Conservation (phyloP, 2,113 vertebrate genomes). For the Apteryx mantelli region DNA sequence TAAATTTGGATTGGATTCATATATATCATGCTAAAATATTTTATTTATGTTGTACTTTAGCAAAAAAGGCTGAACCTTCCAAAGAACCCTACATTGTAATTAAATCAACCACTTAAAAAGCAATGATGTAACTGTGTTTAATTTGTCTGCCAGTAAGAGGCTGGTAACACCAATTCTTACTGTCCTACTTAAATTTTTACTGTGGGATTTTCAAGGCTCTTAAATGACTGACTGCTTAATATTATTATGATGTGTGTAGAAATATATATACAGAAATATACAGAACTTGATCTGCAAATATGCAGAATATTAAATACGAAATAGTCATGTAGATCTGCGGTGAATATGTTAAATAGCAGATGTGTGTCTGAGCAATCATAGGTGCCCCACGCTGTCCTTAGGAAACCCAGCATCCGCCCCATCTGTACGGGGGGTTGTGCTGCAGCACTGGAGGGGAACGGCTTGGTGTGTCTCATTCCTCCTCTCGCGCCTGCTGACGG, state of each 20-base stretch:
- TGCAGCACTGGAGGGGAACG: background rate
- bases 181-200: background rate
- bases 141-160: background rate
- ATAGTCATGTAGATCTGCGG: background rate
- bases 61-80: background rate
- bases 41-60: background rate
- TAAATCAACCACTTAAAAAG: background rate
- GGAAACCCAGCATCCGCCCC: background rate
- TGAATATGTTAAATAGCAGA: background rate
- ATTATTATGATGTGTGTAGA: background rate
- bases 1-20: background rate
- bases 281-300: background rate
- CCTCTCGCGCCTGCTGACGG: background rate
- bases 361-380: background rate
- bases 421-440: background rate
- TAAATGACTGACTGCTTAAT: background rate
- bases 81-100: background rate
- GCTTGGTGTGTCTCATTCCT: background rate
- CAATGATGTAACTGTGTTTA: background rate
- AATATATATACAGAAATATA: background rate
- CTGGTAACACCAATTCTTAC: background rate
- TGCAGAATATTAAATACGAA: background rate
- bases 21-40: background rate
- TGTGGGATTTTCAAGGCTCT: background rate
- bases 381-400: fast-evolving